Evolutionary conservation across 2,113 vertebrate species (phyloP).

Genomic region (Hiodon alosoides): DNA sequence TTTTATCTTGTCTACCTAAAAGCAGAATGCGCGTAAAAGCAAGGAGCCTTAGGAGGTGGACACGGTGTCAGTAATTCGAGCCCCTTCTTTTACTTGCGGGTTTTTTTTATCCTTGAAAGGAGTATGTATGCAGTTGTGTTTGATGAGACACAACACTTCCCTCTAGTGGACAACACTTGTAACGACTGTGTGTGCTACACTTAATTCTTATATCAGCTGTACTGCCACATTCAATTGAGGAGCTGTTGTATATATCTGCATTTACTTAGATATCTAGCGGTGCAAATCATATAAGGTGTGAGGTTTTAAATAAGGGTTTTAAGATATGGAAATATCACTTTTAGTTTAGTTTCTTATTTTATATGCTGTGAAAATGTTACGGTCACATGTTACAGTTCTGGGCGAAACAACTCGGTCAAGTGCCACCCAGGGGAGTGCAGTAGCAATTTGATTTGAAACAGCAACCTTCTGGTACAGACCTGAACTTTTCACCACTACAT

Average conservation of each 20-base stretch:
- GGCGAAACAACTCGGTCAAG: too few relatives aligned
- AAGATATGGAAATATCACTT: too few relatives aligned
- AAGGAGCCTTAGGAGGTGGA: not conserved
- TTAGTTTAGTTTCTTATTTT: not conserved
- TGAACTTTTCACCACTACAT: too few relatives aligned
- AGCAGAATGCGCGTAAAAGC: not conserved
- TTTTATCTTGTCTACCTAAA: too few relatives aligned
- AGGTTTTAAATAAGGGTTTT: too few relatives aligned
- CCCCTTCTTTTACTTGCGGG: not conserved
- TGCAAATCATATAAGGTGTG: too few relatives aligned
- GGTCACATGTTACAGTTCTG: too few relatives aligned
- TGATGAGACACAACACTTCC: slow-evolving; percentile 15
- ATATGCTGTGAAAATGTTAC: not conserved
- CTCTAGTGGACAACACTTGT: slow-evolving; percentile 22
- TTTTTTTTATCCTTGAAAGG: not conserved
- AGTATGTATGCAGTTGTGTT: not conserved
- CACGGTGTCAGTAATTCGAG: not conserved
- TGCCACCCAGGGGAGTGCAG: too few relatives aligned
- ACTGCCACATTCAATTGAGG: not conserved
- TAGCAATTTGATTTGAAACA: too few relatives aligned
- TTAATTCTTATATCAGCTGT: not conserved
- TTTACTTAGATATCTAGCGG: too few relatives aligned
- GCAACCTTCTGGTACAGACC: too few relatives aligned
- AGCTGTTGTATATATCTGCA: too few relatives aligned
- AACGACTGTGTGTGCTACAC: not conserved